Evolutionary conservation across 2,797 vertebrate genomes (phyloP).

Genomic region (Notoglanidium macrostoma): DNA sequence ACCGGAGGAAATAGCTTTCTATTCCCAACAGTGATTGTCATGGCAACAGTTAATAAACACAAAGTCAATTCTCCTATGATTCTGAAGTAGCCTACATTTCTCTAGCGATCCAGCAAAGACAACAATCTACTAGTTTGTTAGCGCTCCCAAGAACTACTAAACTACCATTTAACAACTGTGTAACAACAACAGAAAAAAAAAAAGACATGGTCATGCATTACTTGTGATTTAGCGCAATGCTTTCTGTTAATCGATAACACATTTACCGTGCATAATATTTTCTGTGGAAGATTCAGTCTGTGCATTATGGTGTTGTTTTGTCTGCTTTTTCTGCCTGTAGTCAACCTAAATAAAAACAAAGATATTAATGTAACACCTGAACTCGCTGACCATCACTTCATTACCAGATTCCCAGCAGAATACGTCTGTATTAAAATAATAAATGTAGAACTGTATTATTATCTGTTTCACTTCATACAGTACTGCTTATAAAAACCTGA

Average conservation of each 20-base stretch:
- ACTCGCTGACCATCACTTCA: slow-evolving; percentile 15
- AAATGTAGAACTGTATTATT: neutral
- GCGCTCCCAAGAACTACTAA: neutral
- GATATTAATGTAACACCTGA: slow-evolving; percentile 17
- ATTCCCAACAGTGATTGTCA: slow-evolving; percentile 43
- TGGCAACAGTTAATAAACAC: slow-evolving; percentile 52
- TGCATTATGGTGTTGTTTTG: slow-evolving; percentile 31
- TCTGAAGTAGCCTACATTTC: slow-evolving; percentile 14
- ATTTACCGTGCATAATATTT: slow-evolving; percentile 13
- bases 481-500: neutral
- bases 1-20: slow-evolving; percentile 36
- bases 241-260: slow-evolving; percentile 42
- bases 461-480: neutral
- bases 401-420: neutral
- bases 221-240: slow-evolving; percentile 11
- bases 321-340: slow-evolving; percentile 43
- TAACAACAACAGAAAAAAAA: neutral
- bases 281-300: slow-evolving; percentile 34
- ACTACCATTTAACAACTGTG: slow-evolving; percentile 15
- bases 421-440: neutral
- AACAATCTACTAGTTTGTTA: neutral
- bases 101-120: neutral
- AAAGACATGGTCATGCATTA: neutral
- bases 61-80: slow-evolving; percentile 3
- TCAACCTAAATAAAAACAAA: slow-evolving; percentile 43